These are phyloP conservation scores for Kryptolebias marmoratus DNA, from an alignment of 2,113 vertebrate genomes.

Conservation along the genomic window DNA sequence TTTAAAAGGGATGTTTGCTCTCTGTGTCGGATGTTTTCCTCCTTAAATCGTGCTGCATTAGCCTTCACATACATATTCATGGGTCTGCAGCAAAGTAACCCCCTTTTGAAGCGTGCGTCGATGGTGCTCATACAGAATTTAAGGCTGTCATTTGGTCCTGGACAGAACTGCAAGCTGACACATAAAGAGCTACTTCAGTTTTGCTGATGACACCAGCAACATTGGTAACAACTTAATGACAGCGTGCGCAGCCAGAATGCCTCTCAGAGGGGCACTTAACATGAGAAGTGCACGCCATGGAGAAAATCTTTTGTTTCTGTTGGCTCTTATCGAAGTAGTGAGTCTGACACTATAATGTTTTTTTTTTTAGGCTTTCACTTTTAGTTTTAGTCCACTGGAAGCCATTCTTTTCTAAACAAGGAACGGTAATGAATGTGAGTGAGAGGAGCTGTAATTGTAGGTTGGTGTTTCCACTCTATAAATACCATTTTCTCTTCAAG, in stretches of 20 bases:
- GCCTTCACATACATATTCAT: constrained; percentile 29
- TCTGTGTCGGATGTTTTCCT: constrained; percentile 8
- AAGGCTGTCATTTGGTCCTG: constrained; percentile 43
- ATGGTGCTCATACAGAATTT: constrained; percentile 44
- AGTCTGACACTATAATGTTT: background rate
- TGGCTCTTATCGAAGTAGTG: constrained; percentile 2
- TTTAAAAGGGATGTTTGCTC: background rate
- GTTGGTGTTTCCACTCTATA: constrained; percentile 15
- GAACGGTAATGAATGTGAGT: background rate
- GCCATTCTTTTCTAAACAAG: background rate
- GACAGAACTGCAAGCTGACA: constrained; percentile 36
- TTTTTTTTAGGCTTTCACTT: background rate
- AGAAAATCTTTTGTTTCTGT: constrained; percentile 30
- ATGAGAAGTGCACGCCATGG: constrained; percentile 4
- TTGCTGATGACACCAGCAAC: constrained; percentile 39
- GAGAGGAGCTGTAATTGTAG: constrained; percentile 31
- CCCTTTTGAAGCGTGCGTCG: constrained; percentile 17
- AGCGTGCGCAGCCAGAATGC: constrained; percentile 17
- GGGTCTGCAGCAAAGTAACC: constrained; percentile 22
- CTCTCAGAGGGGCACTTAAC: constrained; percentile 29
- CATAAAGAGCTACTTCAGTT: constrained; percentile 39
- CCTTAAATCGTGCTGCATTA: constrained; percentile 8
- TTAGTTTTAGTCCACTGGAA: background rate
- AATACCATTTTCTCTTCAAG: constrained; percentile 26
- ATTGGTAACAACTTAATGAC: constrained; percentile 52